Evolutionary conservation across 2,888 invertebrate genomes (phyloP).

Genomic region (Copidosoma aretas): DNA sequence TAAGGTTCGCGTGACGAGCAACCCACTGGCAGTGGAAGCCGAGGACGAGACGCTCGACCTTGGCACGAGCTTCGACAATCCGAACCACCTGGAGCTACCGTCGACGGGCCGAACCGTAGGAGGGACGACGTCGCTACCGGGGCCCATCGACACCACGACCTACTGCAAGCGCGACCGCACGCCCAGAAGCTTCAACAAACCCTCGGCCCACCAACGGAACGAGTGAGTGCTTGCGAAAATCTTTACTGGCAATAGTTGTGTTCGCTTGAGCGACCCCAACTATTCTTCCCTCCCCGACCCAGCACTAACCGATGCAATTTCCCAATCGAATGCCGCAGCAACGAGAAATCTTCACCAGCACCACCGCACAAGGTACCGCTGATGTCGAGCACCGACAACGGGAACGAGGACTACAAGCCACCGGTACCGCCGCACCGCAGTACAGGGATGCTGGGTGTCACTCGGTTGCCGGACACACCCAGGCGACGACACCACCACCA

Average conservation of each 20-base stretch:
- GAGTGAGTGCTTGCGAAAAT: too few species aligned
- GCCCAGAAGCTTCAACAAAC: conserved; percentile 51
- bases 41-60: conserved; percentile 60
- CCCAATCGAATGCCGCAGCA: conserved; percentile 50
- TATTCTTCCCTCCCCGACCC: too few species aligned
- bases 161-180: conserved; percentile 72
- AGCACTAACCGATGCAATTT: too few species aligned
- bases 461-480: conserved; percentile 61
- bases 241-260: too few species aligned
- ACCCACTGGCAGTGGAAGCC: conserved; percentile 71
- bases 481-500: conserved; percentile 62
- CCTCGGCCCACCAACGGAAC: conserved; percentile 44
- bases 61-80: conserved; percentile 78
- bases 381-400: conserved; percentile 46
- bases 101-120: conserved; percentile 57
- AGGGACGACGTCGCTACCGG: conserved; percentile 51
- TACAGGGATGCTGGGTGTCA: conserved; percentile 68
- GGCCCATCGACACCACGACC: conserved; percentile 71
- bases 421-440: conserved; percentile 89
- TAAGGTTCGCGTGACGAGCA: conserved; percentile 79
- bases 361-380: conserved; percentile 65
- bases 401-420: conserved; percentile 73
- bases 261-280: too few species aligned
- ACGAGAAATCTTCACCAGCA: conserved; percentile 64
- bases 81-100: conserved; percentile 75